phyloP scores from a whole-genome alignment of 2,113 vertebrate species.

The Hemibagrus wyckioides region DNA sequence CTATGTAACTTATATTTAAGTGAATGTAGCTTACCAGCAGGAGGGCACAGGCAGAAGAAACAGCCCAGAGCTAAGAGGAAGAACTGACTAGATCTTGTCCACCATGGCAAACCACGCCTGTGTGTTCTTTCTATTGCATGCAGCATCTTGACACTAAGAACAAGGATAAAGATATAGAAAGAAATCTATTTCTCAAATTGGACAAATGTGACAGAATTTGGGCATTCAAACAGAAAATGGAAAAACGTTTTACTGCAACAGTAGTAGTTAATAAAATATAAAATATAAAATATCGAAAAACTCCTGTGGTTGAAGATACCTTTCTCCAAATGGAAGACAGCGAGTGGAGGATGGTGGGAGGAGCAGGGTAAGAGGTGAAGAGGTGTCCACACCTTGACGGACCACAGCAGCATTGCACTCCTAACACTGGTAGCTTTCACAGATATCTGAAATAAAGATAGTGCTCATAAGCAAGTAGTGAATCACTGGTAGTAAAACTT shows the following conservation, averaged over 20 bases:
- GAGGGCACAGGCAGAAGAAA: constrained; percentile 61
- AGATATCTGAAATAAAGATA: constrained; percentile 44
- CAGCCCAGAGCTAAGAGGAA: constrained; percentile 66
- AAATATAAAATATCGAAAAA: neutral
- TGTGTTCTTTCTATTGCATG: constrained; percentile 60
- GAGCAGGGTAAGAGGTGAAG: constrained; percentile 59
- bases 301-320: constrained; percentile 49
- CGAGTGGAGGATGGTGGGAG: constrained; percentile 50
- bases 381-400: constrained; percentile 54
- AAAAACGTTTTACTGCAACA: neutral
- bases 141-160: constrained; percentile 67
- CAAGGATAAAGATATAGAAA: constrained; percentile 42
- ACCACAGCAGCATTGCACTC: constrained; percentile 67
- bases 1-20: neutral
- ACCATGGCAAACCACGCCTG: constrained; percentile 55
- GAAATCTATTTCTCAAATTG: neutral
- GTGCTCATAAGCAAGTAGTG: neutral
- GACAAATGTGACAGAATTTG: neutral
- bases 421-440: constrained; percentile 25
- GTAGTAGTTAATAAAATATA: neutral
- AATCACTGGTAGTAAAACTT: neutral
- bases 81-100: constrained; percentile 45
- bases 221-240: neutral
- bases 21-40: constrained; percentile 62
- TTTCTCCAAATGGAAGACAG: constrained; percentile 48